Evolutionary conservation across 2,797 vertebrate genomes (phyloP).

Genomic region (Lutjanus argentimaculatus): DNA sequence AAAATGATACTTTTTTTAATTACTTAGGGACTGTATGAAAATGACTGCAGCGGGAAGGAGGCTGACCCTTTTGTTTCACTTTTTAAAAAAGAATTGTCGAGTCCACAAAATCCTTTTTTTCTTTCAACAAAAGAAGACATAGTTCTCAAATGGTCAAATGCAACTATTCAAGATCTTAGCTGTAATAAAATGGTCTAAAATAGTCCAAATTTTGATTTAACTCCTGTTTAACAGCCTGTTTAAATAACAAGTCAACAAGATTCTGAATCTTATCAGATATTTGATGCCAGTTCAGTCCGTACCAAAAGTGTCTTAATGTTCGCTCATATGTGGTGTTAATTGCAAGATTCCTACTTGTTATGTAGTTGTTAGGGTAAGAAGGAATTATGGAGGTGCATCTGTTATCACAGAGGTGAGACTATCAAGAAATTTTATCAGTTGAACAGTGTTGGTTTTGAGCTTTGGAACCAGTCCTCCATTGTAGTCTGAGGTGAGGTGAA

Average conservation of each 20-base stretch:
- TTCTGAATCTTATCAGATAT: too few relatives aligned
- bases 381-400: neutral
- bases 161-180: neutral
- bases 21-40: too few relatives aligned
- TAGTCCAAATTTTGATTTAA: neutral
- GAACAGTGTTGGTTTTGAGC: neutral
- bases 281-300: neutral
- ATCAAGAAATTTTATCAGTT: neutral
- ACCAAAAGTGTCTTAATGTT: too few relatives aligned
- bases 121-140: neutral
- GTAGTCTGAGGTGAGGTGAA: constrained; percentile 11
- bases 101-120: neutral
- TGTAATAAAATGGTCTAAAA: neutral
- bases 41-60: too few relatives aligned
- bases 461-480: neutral
- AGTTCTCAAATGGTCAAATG: neutral
- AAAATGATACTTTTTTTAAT: too few relatives aligned
- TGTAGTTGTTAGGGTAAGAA: neutral
- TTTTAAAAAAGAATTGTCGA: too few relatives aligned
- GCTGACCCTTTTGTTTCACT: too few relatives aligned
- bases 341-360: neutral
- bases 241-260: neutral
- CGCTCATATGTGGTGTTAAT: neutral
- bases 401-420: neutral
- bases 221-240: neutral